A percentile compares a stretch with the other conserved stretches of the same genome.
Conservation (phyloP, 2,113 vertebrate genomes). For the Callaeas wilsoni region DNA sequence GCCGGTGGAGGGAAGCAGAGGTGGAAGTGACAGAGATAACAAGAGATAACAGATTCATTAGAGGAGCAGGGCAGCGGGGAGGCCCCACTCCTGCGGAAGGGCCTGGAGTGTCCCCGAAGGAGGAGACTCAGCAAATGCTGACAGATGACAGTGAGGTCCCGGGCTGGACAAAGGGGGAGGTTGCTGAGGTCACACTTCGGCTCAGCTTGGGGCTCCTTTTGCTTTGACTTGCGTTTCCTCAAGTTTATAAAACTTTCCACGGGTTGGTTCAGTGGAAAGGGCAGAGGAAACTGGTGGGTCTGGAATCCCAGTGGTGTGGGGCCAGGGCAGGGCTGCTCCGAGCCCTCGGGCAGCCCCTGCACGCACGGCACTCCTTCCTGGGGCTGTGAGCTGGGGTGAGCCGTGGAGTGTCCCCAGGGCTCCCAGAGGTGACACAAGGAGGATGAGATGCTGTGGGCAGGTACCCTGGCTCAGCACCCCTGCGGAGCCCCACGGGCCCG, state of each 20-base stretch:
- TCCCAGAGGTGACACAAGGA: not conserved
- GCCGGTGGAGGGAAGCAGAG: not conserved
- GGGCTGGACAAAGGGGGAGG: constrained; percentile 76
- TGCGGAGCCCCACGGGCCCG: rapidly evolving
- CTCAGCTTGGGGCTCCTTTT: constrained; percentile 54
- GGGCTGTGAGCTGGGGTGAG: rapidly evolving
- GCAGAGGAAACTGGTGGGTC: constrained; percentile 42
- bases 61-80: not conserved
- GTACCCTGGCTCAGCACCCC: not conserved
- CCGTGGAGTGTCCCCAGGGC: not conserved
- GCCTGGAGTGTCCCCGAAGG: constrained; percentile 17
- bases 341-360: not conserved
- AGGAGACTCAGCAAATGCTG: constrained; percentile 47
- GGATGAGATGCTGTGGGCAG: not conserved
- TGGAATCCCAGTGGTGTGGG: not conserved
- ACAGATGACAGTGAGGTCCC: constrained; percentile 81
- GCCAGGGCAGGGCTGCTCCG: not conserved
- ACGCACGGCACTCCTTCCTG: rapidly evolving
- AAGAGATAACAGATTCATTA: constrained; percentile 33
- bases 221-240: constrained; percentile 47
- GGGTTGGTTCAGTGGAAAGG: constrained; percentile 1
- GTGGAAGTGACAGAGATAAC: constrained; percentile 39
- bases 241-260: constrained; percentile 42
- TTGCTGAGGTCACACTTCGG: constrained; percentile 50
- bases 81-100: constrained; percentile 36